Evolutionary conservation across 2,888 invertebrate genomes (phyloP).

Genomic region (Heliconius ethilla): DNA sequence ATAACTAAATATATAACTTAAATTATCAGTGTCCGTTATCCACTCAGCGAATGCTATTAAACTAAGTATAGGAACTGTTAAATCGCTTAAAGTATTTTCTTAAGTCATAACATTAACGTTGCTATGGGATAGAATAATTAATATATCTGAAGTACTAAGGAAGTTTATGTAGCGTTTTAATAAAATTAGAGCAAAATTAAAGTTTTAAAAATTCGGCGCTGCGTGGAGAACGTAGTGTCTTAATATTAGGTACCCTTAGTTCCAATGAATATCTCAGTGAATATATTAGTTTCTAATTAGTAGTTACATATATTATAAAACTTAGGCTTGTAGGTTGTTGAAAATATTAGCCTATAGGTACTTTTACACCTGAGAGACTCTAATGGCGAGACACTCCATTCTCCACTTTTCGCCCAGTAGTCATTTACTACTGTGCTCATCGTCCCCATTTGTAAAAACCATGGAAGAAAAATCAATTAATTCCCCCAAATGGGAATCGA

Average conservation of each 20-base stretch:
- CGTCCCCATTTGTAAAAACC: too few relatives aligned
- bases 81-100: conserved; percentile 20
- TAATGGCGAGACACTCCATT: too few relatives aligned
- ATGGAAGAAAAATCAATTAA: too few relatives aligned
- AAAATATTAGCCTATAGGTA: too few relatives aligned
- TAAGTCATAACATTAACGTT: background rate
- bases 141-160: background rate
- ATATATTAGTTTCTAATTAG: background rate
- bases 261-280: background rate
- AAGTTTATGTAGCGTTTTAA: background rate
- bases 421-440: too few relatives aligned
- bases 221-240: too few relatives aligned
- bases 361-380: too few relatives aligned
- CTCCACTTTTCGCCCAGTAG: too few relatives aligned
- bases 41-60: conserved; percentile 22
- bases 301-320: background rate
- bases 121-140: background rate
- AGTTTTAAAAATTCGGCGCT: too few relatives aligned
- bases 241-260: background rate
- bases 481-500: too few relatives aligned
- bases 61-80: conserved; percentile 33
- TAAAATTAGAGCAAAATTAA: background rate
- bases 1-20: conserved; percentile 7
- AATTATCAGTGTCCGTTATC: conserved; percentile 34
- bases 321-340: background rate